Evolutionary conservation across 2,113 vertebrate genomes (phyloP).

Genomic region (Toxotes chatareus): DNA sequence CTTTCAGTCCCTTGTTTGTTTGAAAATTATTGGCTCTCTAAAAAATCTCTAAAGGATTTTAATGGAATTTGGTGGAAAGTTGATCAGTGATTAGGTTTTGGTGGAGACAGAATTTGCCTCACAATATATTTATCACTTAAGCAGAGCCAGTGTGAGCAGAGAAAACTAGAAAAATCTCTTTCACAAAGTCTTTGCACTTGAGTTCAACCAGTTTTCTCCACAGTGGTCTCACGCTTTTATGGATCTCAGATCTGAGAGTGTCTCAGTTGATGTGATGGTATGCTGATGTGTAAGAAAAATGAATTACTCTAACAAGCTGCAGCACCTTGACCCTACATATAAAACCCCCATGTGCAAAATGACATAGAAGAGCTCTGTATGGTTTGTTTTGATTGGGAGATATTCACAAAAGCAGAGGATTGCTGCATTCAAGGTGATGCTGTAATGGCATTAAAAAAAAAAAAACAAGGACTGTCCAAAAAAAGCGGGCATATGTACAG

Average conservation of each 20-base stretch:
- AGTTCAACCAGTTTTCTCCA: constrained; percentile 16
- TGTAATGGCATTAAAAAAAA: constrained; percentile 8
- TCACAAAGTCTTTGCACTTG: neutral
- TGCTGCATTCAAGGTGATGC: constrained; percentile 24
- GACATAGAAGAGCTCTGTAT: neutral
- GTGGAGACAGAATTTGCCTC: neutral
- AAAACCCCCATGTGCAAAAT: neutral
- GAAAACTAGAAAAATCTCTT: neutral
- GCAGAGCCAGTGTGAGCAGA: neutral
- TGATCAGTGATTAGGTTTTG: neutral
- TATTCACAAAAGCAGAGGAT: constrained; percentile 8
- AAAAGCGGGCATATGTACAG: constrained; percentile 49
- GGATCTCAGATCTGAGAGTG: neutral
- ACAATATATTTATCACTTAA: neutral
- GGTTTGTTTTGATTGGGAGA: neutral
- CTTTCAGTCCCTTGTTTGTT: no score
- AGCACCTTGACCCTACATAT: constrained; percentile 9
- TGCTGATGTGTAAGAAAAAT: constrained; percentile 10
- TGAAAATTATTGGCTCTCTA: neutral
- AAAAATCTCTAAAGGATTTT: neutral
- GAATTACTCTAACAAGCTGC: constrained; percentile 18
- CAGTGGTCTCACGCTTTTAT: constrained; percentile 6
- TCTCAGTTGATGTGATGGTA: neutral
- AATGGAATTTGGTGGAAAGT: neutral
- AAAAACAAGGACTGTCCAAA: neutral